Evolutionary conservation across 2,888 invertebrate species (phyloP), one percentile per base, ranked within the genome.

Genomic region (Cheiracanthium punctorium): DNA sequence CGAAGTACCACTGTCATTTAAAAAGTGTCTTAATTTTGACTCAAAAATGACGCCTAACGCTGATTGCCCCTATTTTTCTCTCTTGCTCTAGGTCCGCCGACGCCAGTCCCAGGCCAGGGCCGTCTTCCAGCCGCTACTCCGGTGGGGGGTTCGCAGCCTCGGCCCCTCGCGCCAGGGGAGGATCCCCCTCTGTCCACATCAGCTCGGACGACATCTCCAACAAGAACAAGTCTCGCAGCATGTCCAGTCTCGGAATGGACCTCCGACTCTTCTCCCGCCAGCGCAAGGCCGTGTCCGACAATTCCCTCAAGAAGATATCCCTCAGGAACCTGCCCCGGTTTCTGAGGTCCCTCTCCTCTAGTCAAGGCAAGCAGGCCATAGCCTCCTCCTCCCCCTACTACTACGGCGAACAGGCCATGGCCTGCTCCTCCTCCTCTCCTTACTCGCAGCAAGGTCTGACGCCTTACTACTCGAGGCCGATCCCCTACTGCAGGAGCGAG

Each of bases 231-330:
- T 88, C 88, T 29, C 81, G 85, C 12, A 86, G 85, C 33, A 82
- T 86, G 82, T 88, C 85, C 48, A 81, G 73, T 64, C 69, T 88
- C 14, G 84, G 87, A 2, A 10, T 79, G 28, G 85, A 79, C 48
- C 75, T 82, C 28, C 43, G 67, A 20, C 73, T 81, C 28, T 82
- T 82, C 33, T 80, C 88, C 20, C 73, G 48, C 28, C 79, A 88
- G 33, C 48, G 88, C 1, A 89, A 89, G 69, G 88, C 88, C 1
- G 79, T 80, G 14, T 89, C 89, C 14, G 89, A 89, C 41, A 89
- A 88, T 33, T 89, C 89, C 17, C 84, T 89, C 28, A 89, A 89
- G 71, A 89, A 89, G 37, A 80, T 88, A 24, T 89, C 89, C 4
- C 72, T 89, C 12, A 84, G 74, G 69, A 89, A 87, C 73, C 71